Base-by-base conservation (phyloP, 2,888 invertebrate genomes). In the Phengaris arion region DNA sequence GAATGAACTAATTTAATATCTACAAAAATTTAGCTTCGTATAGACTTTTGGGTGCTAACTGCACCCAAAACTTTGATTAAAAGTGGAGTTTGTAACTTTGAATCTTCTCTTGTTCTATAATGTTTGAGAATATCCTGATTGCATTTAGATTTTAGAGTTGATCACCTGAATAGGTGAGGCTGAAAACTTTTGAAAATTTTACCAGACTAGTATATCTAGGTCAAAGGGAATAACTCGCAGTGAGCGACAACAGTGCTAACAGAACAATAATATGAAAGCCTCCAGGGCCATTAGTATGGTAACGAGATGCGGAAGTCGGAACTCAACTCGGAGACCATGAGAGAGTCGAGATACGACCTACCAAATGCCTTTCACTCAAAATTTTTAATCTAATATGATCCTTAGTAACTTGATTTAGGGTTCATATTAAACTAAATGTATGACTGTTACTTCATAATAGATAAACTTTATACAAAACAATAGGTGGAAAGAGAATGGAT, bases 261-360 rank as follows among this genome's bases (percentile, higher is more conserved):
- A 79, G 79, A 80, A 82, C 80, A 82, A 85, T 82, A 85, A 84
- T 86, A 82, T 82, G 83, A 84, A 81, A 81, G 83, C 83, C 87
- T 84, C 79, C 79, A 80, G 85, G 83, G 80, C 86, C 86, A 90
- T 90, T 89, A 89, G 84, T 83, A 87, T 86, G 85, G 83, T 86
- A 87, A 89, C 82, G 78, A 82, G 78, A 80, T 77, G 77, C 79
- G 79, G 79, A 79, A 79, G 78, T 79, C 77, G 77, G 79, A 79
- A 77, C 79, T 79, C 78, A 74, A 79, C 76, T 78, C 76, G 77
- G 74, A 77, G 76, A 77, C 77, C 79, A 78, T 78, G 74, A 80
- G 77, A 77, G 77, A 64, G 76, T 76, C 75, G 74, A 78, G 69
- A 68, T 57, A 75, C 68, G 22, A 68, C 68, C 68, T 75, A 69